A percentile compares a stretch with the other conserved stretches of the same genome.
phyloP scores from a whole-genome alignment of 2,797 vertebrate genomes.

The Picus viridis region DNA sequence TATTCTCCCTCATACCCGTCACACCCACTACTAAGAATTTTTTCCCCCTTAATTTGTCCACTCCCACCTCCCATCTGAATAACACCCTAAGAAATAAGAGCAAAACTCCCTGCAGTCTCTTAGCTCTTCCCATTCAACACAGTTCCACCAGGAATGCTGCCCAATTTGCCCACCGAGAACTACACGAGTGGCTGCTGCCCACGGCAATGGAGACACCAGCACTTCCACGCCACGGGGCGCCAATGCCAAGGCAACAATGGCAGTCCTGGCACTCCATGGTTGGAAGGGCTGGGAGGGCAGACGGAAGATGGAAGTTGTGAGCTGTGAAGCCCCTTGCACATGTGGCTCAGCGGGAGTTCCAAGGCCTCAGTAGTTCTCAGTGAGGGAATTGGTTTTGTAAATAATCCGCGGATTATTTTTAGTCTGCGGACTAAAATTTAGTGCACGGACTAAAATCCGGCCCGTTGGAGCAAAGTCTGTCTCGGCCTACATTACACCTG shows the following conservation, averaged over 20 bases:
- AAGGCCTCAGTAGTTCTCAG: slow-evolving; percentile 79
- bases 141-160: slow-evolving; percentile 73
- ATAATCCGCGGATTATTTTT: slow-evolving; percentile 87
- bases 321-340: slow-evolving; percentile 57
- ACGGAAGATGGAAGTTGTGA: slow-evolving; percentile 34
- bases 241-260: background rate
- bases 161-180: slow-evolving; percentile 82
- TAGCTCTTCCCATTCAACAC: slow-evolving; percentile 71
- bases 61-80: slow-evolving; percentile 59
- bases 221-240: slow-evolving; percentile 73
- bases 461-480: slow-evolving; percentile 75
- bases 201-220: slow-evolving; percentile 28
- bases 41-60: slow-evolving; percentile 53
- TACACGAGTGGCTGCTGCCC: slow-evolving; percentile 68
- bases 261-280: slow-evolving; percentile 50
- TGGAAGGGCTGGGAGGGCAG: slow-evolving; percentile 61
- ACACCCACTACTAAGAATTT: slow-evolving; percentile 58
- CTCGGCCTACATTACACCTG: slow-evolving; percentile 66
- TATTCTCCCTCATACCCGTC: slow-evolving; percentile 75
- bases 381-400: slow-evolving; percentile 81
- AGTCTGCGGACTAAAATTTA: slow-evolving; percentile 87
- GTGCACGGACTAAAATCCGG: slow-evolving; percentile 81
- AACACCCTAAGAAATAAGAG: slow-evolving; percentile 59
- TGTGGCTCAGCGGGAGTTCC: slow-evolving; percentile 4
- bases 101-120: slow-evolving; percentile 47